Evolutionary conservation across 23 tunicate species (phyloP), one percentile per base, ranked within the genome.

Genomic region (Halocynthia roretzi): DNA sequence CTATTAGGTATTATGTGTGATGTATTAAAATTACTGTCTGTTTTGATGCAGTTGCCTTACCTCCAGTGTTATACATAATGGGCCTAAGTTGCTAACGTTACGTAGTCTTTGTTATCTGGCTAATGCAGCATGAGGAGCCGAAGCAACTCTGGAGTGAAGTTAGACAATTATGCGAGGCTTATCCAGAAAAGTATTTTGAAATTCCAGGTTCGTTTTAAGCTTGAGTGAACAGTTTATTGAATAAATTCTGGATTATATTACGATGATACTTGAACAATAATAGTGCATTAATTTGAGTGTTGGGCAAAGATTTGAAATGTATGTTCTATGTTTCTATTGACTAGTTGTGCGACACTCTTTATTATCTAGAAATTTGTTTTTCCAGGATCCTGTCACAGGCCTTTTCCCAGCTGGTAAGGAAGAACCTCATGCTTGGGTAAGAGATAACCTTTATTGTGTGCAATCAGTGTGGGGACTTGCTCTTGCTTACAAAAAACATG

Each of bases 401-500:
- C 76, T 93, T 69, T 93, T 87, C 82, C 90, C 94, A 0, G 88
- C 98, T 7, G 89, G 93, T 64, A 84, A 83, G 51, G 64, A 81
- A 10, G 80, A 75, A 48, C 86, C 83, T 17, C 98, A 93, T 83
- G 98, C 98, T 15, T 93, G 98, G 98, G 94, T 93, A 7, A 80
- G 98, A 6, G 98, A 93, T 76, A 93, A 93, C 55, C 72, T 93
- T 8, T 93, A 87, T 71, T 83, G 89, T 7, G 63, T 87, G 4
- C 98, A 93, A 77, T 89, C 91, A 8, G 95, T 94, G 7, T 94
- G 99, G 99, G 99, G 95, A 0, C 66, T 94, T 60, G 90, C 95
- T 52, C 82, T 94, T 14, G 95, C 99, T 48, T 94, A 87, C 69
- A 77, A 88, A 61, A 89, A 90, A 54, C 87, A 88, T 71, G 96